phyloP scores from a whole-genome alignment of 2,797 vertebrate genomes.

The Choloepus didactylus region DNA sequence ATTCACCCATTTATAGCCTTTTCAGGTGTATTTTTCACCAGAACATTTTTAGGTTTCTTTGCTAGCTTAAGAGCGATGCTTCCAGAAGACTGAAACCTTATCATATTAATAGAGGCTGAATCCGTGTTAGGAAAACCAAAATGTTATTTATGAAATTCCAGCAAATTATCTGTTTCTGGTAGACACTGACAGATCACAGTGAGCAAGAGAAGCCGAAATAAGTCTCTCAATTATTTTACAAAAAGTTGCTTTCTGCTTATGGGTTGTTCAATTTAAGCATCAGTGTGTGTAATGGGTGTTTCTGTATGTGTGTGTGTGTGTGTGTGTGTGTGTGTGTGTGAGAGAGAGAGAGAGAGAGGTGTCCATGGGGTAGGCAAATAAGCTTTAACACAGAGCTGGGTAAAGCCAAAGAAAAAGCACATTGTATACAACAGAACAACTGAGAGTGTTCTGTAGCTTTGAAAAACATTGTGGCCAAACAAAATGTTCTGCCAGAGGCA shows the following conservation, averaged over 20 bases:
- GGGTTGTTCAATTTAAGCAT: constrained; percentile 43
- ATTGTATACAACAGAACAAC: constrained; percentile 52
- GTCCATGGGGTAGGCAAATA: constrained; percentile 32
- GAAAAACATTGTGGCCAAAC: constrained; percentile 78
- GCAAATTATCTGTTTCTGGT: constrained; percentile 36
- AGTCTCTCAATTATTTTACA: constrained; percentile 43
- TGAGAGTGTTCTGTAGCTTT: constrained; percentile 65
- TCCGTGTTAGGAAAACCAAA: neutral
- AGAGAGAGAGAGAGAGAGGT: neutral
- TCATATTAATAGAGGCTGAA: neutral
- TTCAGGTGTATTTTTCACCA: neutral
- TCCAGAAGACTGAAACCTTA: neutral
- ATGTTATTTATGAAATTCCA: constrained; percentile 60
- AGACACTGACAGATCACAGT: neutral
- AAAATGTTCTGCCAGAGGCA: constrained; percentile 84
- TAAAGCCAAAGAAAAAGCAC: constrained; percentile 60
- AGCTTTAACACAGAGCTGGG: constrained; percentile 56
- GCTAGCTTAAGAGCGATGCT: constrained; percentile 5
- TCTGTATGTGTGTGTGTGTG: neutral
- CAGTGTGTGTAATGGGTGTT: neutral
- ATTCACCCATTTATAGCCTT: neutral
- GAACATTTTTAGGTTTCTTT: constrained; percentile 34
- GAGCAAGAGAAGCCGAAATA: constrained; percentile 37
- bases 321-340: constrained; percentile 2
- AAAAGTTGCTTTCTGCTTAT: constrained; percentile 58